Evolutionary conservation across 2,113 vertebrate species (phyloP), one percentile per base, ranked within the genome.

Genomic region (Myrmecophaga tridactyla): DNA sequence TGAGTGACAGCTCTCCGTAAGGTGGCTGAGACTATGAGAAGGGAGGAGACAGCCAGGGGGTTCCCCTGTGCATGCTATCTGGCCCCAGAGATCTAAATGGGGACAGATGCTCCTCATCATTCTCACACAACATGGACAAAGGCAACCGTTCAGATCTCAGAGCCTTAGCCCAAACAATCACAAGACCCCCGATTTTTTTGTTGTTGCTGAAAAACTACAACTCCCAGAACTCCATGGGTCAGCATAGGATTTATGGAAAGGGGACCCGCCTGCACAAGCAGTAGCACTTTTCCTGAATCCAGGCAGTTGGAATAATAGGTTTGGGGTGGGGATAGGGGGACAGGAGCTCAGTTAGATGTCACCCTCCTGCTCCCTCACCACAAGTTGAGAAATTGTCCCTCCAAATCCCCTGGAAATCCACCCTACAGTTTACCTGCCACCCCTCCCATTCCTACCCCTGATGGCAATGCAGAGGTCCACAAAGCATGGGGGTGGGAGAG

Each of bases 301-400:
- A 7, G 29, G 31, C 41, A 72, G 36, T 8, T n/a, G 56, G 27
- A 12, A 23, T 10, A 4, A 10, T 0, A 20, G 39, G 4, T 25
- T 21, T 0, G 8, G 58, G 20, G 34, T 9, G n/a, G 8, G 21
- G n/a, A n/a, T n/a, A n/a, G n/a, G 31, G 1, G 10, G 14, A 27
- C 34, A 0, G 31, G 46, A 13, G 11, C 29, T 62, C 11, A 1
- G 7, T 5, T 11, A 86, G 75, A 63, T 21, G 43, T 27, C 58
- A 56, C 8, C 14, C 15, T 62, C 62, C 17, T 3, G 67, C n/a
- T n/a, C 3, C 7, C 9, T 43, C n/a, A 27, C 18, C 86, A 12
- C 43, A 17, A 39, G 48, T 60, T 89, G 53, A 43, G 53, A 34
- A n/a, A 43, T 0, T 53, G 65, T 2, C 18, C 36, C 31, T 39